Evolutionary conservation across 1,140 invertebrate genomes (phyloP).

Genomic region (Drosophila suzukii): DNA sequence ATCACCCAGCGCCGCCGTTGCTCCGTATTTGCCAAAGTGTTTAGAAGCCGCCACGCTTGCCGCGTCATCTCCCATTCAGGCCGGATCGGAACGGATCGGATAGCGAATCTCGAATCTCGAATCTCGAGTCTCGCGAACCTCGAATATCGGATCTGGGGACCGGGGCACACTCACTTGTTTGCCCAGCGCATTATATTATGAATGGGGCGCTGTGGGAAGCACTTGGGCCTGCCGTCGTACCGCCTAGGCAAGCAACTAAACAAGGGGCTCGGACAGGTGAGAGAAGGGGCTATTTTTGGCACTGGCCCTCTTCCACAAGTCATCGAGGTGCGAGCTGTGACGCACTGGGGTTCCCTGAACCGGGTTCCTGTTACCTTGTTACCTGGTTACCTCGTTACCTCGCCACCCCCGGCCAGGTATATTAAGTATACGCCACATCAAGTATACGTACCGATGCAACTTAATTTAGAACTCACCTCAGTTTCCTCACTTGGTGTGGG

Average conservation of each 20-base stretch:
- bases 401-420: background rate
- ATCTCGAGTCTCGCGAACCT: background rate
- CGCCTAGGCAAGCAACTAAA: conserved; percentile 7
- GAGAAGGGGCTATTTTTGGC: conserved; percentile 48
- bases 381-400: background rate
- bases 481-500: background rate
- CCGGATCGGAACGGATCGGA: background rate
- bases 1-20: conserved; percentile 8
- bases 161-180: conserved; percentile 35
- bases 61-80: conserved; percentile 40
- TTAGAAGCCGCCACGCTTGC: conserved; percentile 8
- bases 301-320: conserved; percentile 34
- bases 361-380: conserved; percentile 11
- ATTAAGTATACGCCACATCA: conserved; percentile 26
- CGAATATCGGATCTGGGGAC: background rate
- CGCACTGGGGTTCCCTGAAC: conserved; percentile 40
- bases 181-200: conserved; percentile 40
- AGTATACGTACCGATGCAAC: background rate
- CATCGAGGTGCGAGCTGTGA: conserved; percentile 35
- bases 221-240: conserved; percentile 16
- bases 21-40: conserved; percentile 25
- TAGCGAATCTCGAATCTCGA: background rate
- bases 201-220: conserved; percentile 41
- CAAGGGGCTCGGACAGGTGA: conserved; percentile 48
- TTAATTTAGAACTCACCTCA: conserved; percentile 9